Evolutionary conservation across 2,888 invertebrate species (phyloP).

Genomic region (Drosophila fungiperda): DNA sequence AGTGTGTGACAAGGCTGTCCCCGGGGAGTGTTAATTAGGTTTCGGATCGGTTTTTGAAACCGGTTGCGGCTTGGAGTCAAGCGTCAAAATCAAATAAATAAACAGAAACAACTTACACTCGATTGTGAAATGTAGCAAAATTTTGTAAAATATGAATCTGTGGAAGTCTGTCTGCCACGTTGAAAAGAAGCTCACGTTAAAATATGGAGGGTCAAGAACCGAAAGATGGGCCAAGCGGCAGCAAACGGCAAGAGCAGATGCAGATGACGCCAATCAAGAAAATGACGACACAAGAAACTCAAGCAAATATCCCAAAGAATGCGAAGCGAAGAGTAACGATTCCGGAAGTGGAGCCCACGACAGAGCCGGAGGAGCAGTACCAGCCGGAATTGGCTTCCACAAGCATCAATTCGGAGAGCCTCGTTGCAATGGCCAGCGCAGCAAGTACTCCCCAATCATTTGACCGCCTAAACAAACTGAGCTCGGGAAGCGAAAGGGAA

Average conservation of each 20-base stretch:
- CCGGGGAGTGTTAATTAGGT: conserved; percentile 49
- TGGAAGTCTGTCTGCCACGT: conserved; percentile 2
- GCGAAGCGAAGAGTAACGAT: not conserved
- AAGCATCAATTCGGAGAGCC: not conserved
- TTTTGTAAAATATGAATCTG: conserved; percentile 66
- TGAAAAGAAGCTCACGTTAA: conserved; percentile 28
- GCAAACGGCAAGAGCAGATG: not conserved
- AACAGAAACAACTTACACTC: conserved; percentile 21
- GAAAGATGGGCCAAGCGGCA: conserved; percentile 20
- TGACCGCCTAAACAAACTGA: too few species aligned
- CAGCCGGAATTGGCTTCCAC: not conserved
- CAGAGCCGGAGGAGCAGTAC: not conserved
- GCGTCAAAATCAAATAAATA: conserved; percentile 35
- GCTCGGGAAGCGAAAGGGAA: not conserved
- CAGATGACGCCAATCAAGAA: not conserved
- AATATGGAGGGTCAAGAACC: conserved; percentile 40
- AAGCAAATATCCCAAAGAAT: not conserved
- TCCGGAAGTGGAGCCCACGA: not conserved
- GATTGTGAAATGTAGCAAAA: conserved; percentile 60
- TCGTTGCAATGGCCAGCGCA: not conserved
- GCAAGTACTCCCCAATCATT: not conserved
- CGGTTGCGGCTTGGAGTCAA: conserved; percentile 36
- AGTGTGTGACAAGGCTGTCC: conserved; percentile 20
- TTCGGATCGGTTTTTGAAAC: conserved; percentile 30
- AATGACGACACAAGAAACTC: not conserved